Evolutionary conservation across 2,888 invertebrate genomes (phyloP), one percentile per base, ranked within the genome.

Genomic region (Epinotia nisella): DNA sequence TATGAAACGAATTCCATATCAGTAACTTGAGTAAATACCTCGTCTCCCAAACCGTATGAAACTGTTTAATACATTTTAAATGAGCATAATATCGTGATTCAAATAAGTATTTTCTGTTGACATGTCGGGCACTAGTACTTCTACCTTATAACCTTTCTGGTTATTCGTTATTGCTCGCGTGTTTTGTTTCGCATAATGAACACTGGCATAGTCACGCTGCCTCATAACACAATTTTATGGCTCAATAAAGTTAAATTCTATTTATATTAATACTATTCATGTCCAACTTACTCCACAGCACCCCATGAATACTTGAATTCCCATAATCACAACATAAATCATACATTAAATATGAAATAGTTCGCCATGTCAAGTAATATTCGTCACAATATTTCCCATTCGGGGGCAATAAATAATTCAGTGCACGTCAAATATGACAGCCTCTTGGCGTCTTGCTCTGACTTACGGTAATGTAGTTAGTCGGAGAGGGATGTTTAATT

Each of bases 341-440:
- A 45, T n/a, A 29, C 67, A 68, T 72, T 68, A 72, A 72, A 72
- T 72, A 68, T 72, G 67, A 68, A 72, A 72, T 72, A 72, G 72
- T 72, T 68, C 56, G 41, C 53, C 49, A 58, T 65, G 67, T 72
- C 67, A 62, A 72, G 72, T 68, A 72, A 72, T 72, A 62, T 68
- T 55, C 61, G 67, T 72, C 72, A 72, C 72, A 72, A 68, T 72
- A 56, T 72, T 62, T 67, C 60, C 53, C 19, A 66, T 56, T 55
- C 2, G n/a, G 24, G 13, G 39, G 41, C 41, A 45, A 58, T 72
- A 72, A 72, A 72, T 72, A 72, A 72, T 72, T 72, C 67, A 68
- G 35, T 13, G 41, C 72, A 62, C 72, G 72, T 72, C 72, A 56
- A 39, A 21, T 9, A 67, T 62, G 72, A 58, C 72, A 66, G 58